phyloP scores from a whole-genome alignment of 2,888 invertebrate species.

The Athrips mouffetella region DNA sequence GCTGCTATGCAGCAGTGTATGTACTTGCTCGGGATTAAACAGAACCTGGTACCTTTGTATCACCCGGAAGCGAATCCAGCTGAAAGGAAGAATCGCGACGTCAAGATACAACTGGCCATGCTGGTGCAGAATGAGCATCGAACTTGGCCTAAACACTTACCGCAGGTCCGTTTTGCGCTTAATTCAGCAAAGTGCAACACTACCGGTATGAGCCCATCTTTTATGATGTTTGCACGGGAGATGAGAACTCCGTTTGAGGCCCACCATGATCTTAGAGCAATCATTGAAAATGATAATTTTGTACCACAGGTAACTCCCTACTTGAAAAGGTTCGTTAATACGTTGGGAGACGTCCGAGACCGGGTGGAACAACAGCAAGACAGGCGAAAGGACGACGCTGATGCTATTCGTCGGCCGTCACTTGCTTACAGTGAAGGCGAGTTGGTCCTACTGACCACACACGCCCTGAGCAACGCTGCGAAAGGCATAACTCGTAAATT shows the following conservation, averaged over 20 bases:
- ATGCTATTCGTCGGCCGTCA: background rate
- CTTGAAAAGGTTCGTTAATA: background rate
- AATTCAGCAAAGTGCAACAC: background rate
- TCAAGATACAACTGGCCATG: background rate
- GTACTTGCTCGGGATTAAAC: slow-evolving; percentile 14
- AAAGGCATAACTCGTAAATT: background rate
- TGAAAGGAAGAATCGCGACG: slow-evolving; percentile 17
- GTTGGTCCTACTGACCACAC: background rate
- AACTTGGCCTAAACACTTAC: slow-evolving; percentile 11
- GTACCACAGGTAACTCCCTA: background rate
- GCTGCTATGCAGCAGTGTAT: slow-evolving; percentile 18
- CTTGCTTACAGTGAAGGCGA: background rate
- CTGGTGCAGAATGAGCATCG: slow-evolving; percentile 12
- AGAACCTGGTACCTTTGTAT: slow-evolving; percentile 16
- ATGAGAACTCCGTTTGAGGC: background rate
- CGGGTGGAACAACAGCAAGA: background rate
- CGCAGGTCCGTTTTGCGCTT: background rate
- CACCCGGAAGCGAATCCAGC: slow-evolving; percentile 18
- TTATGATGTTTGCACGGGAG: no score
- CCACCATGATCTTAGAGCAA: background rate
- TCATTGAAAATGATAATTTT: background rate
- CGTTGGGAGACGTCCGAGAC: background rate
- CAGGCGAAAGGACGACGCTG: background rate
- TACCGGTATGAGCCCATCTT: no score
- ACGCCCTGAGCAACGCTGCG: background rate